Base-by-base conservation (phyloP, 92 coral and sea anemone genomes). In the Actinernus sp. region DNA sequence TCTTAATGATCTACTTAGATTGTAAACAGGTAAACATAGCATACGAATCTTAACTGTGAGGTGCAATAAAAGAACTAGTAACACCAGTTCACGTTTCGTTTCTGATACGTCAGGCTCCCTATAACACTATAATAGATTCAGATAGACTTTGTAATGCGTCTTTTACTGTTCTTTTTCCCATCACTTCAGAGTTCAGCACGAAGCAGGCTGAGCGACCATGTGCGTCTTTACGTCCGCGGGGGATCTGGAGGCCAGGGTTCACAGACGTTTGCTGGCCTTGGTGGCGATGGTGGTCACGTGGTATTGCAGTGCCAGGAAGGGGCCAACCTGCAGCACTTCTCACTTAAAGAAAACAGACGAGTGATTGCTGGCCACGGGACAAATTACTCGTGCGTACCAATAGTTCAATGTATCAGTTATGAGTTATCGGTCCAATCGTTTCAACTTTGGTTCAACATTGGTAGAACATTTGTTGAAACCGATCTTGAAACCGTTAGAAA, bases 221-320 rank as follows among this genome's bases (percentile, higher is more conserved):
- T 73, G 47, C 92, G 97, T 9, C 24, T 95, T 36, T 95, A 95
- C 37, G 93, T 81, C 51, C 85, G 93, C 33, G 99, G 92, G 18
- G 99, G 99, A 36, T 75, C 88, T 83, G 99, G 99, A 10, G 99
- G 99, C 63, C 97, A 95, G 64, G 99, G 97, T 26, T 91, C 95
- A 2, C 79, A 84, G 59, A 75, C 66, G 16, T 76, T 73, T 68
- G 99, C 93, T 29, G 99, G 97, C 21, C 72, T 92, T 39, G 99
- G 99, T 20, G 99, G 97, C 36, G 90, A 91, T 88, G 99, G 99
- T 50, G 99, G 99, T 58, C 80, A 95, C 44, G 91, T 95, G 31
- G 61, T 95, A 10, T 43, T 87, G 33, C 81, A 91, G 82, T 95
- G 97, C 49, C 94, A 68, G 29, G 60, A 77, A 39, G 67, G 66